These are phyloP conservation scores for Nyleta sp. DNA, from an alignment of 2,888 invertebrate genomes.

Conservation along the genomic window DNA sequence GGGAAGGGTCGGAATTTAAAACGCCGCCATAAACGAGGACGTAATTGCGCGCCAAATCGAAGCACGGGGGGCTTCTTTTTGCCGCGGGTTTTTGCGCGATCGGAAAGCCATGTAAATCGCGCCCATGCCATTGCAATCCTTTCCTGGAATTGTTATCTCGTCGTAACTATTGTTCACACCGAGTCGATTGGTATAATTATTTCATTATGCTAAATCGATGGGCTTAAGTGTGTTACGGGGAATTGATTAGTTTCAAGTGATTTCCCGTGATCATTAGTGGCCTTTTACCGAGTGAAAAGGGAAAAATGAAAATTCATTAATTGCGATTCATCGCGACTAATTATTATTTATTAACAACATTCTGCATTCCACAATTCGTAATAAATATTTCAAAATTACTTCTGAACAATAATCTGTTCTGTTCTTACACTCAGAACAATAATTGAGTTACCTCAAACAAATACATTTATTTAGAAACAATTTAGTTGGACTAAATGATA, in stretches of 20 bases:
- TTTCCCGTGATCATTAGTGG: not conserved
- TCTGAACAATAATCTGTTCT: no score
- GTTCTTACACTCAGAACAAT: no score
- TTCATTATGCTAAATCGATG: constrained; percentile 21
- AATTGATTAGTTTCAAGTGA: constrained; percentile 31
- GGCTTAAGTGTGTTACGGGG: constrained; percentile 20
- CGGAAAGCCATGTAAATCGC: constrained; percentile 6
- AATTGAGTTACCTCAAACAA: no score
- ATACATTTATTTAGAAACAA: no score
- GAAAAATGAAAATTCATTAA: not conserved
- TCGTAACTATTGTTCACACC: constrained; percentile 34
- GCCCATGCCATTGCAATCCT: not conserved
- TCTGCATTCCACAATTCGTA: no score
- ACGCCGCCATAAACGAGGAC: constrained; percentile 28
- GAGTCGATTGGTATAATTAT: constrained; percentile 41
- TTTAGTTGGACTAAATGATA: no score
- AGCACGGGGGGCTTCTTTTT: constrained; percentile 6
- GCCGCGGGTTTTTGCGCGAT: constrained; percentile 3
- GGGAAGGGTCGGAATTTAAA: constrained; percentile 33
- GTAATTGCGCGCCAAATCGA: constrained; percentile 27
- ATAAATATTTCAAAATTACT: no score
- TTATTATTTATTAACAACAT: no score
- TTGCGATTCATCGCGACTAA: no score
- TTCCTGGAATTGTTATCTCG: constrained; percentile 52
- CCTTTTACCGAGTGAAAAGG: no score